A percentile compares a stretch with the other conserved stretches of the same genome.
These are phyloP conservation scores for Pangasianodon gigas DNA, from an alignment of 2,113 vertebrate species.

Conservation along the genomic window DNA sequence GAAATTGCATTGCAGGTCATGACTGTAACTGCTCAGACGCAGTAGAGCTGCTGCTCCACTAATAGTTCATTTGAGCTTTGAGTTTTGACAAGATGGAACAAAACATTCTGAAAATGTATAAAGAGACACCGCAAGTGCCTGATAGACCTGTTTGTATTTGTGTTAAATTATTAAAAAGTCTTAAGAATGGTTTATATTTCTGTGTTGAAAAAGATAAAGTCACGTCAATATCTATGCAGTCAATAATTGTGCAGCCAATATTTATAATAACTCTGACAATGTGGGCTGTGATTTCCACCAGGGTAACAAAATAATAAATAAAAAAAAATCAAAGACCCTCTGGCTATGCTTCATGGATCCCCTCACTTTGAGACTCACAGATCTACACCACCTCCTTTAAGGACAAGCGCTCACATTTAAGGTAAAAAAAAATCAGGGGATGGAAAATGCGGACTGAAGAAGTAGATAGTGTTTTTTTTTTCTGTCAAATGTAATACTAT, in stretches of 20 bases:
- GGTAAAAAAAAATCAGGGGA: neutral
- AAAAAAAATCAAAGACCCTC: neutral
- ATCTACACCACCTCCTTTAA: neutral
- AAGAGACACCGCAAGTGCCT: neutral
- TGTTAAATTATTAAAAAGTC: neutral
- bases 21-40: constrained; percentile 7
- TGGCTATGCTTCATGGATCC: neutral
- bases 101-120: constrained; percentile 5
- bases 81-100: constrained; percentile 9
- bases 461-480: neutral
- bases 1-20: constrained; percentile 20
- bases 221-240: neutral
- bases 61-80: constrained; percentile 24
- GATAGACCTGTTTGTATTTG: neutral
- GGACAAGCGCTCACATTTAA: neutral
- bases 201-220: neutral
- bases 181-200: neutral
- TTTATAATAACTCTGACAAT: neutral
- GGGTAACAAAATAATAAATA: neutral
- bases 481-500: neutral
- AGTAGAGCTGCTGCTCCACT: neutral
- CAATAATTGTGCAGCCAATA: neutral
- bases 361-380: neutral
- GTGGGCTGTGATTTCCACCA: neutral
- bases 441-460: neutral